Evolutionary conservation across 2,113 vertebrate genomes (phyloP).

Genomic region (Otis tarda): DNA sequence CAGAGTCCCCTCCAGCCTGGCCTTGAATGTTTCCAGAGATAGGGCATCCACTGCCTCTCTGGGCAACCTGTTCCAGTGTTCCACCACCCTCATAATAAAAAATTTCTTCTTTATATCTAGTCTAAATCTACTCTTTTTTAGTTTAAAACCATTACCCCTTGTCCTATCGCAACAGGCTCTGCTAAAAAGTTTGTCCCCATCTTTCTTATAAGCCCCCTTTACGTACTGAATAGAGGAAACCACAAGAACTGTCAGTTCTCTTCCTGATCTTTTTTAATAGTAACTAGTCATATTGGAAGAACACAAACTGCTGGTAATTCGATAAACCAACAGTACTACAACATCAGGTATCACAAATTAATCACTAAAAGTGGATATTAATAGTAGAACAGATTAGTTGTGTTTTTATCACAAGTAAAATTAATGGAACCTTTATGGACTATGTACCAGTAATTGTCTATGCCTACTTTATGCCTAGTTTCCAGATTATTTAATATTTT

Average conservation of each 20-base stretch:
- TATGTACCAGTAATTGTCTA: not conserved
- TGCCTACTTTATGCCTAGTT: not conserved
- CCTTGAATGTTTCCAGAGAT: too few relatives aligned
- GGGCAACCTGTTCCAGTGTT: too few relatives aligned
- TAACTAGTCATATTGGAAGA: not conserved
- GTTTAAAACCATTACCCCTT: too few relatives aligned
- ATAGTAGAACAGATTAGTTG: not conserved
- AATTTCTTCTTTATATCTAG: too few relatives aligned
- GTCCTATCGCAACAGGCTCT: too few relatives aligned
- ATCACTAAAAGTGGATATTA: not conserved
- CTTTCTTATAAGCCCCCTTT: too few relatives aligned
- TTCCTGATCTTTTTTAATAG: not conserved
- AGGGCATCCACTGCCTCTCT: too few relatives aligned
- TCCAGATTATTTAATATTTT: not conserved
- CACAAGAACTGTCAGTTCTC: not conserved
- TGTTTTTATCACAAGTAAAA: not conserved
- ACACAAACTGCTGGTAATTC: not conserved
- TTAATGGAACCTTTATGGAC: not conserved
- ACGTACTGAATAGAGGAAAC: not conserved
- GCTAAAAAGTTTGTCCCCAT: too few relatives aligned
- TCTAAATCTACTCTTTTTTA: too few relatives aligned
- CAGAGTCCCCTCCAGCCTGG: too few relatives aligned
- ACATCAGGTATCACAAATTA: not conserved
- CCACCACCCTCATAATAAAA: too few relatives aligned
- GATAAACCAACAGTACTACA: not conserved